Evolutionary conservation across 2,888 invertebrate genomes (phyloP).

Genomic region (Acheta domesticus): DNA sequence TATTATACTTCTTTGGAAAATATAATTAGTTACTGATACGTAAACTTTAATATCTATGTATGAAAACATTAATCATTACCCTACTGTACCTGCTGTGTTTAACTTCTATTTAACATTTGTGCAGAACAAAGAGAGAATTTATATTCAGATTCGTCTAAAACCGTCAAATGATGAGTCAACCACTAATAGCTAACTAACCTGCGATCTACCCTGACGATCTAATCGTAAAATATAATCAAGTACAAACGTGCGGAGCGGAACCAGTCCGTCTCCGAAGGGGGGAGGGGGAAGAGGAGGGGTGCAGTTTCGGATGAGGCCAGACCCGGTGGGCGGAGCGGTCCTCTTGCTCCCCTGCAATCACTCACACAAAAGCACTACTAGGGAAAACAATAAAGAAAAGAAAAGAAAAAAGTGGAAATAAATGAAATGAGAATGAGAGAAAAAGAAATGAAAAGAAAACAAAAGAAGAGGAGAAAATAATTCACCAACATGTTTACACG

Average conservation of each 20-base stretch:
- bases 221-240: not conserved
- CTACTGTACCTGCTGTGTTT: not conserved
- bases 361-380: too few species aligned
- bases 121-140: not conserved
- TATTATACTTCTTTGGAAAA: not conserved
- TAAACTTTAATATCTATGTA: not conserved
- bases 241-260: not conserved
- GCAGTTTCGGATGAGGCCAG: too few species aligned
- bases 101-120: not conserved
- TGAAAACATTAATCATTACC: not conserved
- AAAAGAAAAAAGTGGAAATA: too few species aligned
- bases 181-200: not conserved
- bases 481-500: too few species aligned
- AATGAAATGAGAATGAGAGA: too few species aligned
- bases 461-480: too few species aligned
- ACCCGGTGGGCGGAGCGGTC: too few species aligned
- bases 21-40: not conserved
- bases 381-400: too few species aligned
- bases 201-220: not conserved
- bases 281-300: not conserved
- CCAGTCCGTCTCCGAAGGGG: not conserved
- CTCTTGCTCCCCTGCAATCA: too few species aligned
- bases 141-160: not conserved
- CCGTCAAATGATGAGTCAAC: slow-evolving; percentile 3
- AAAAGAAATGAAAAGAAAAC: too few species aligned